Evolutionary conservation across 1,140 invertebrate genomes (phyloP).

Genomic region (Bombus confusus): DNA sequence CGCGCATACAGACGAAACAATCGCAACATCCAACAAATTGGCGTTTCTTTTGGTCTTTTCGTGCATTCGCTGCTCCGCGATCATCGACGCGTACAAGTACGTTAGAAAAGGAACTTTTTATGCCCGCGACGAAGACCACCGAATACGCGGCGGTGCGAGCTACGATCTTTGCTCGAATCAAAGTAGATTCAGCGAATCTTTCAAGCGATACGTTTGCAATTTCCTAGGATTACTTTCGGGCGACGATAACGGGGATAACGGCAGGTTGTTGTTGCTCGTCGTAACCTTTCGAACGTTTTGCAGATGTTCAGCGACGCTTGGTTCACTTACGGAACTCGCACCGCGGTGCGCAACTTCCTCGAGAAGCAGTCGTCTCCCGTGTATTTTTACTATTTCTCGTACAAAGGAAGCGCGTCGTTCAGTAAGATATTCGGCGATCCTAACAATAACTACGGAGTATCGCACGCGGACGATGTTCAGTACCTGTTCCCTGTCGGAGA

Average conservation of each 20-base stretch:
- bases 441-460: slow-evolving; percentile 86
- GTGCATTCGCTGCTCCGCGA: background rate
- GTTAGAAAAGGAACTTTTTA: no score
- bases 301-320: slow-evolving; percentile 88
- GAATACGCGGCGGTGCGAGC: background rate
- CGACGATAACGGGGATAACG: no score
- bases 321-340: slow-evolving; percentile 85
- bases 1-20: no score
- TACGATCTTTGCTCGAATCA: no score
- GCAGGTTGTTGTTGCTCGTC: no score
- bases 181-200: no score
- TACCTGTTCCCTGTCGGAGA: slow-evolving; percentile 87
- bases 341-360: slow-evolving; percentile 83
- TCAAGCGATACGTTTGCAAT: no score
- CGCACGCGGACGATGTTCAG: slow-evolving; percentile 89
- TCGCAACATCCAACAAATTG: no score
- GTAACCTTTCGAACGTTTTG: background rate
- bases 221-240: no score
- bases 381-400: slow-evolving; percentile 87
- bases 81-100: background rate
- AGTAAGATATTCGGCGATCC: slow-evolving; percentile 86
- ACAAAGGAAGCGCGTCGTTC: slow-evolving; percentile 86
- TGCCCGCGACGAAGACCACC: background rate
- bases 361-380: slow-evolving; percentile 79
- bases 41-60: no score